Evolutionary conservation across 2,888 invertebrate genomes (phyloP).

Genomic region (Andricus quercusramuli): DNA sequence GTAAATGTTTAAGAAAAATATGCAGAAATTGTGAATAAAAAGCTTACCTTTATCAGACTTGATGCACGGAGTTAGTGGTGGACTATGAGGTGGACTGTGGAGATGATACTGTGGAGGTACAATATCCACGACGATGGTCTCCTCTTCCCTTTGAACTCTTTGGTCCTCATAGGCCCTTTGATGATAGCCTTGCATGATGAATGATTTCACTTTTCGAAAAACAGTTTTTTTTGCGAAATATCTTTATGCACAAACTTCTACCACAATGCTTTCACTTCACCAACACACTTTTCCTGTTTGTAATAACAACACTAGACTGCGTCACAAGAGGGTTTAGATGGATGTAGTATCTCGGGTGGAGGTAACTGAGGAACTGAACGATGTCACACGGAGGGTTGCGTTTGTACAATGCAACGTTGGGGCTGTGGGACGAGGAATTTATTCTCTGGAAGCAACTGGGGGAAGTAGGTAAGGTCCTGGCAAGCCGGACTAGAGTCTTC

Average conservation of each 20-base stretch:
- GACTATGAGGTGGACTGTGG: conserved; percentile 66
- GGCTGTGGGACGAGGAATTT: not conserved
- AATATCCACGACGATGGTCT: conserved; percentile 82
- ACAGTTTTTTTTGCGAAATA: not conserved
- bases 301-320: not conserved
- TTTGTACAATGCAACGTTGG: not conserved
- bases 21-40: not conserved
- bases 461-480: not conserved
- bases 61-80: conserved; percentile 59
- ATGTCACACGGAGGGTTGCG: not conserved
- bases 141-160: conserved; percentile 70
- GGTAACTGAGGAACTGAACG: not conserved
- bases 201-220: not conserved
- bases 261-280: conserved; percentile 10
- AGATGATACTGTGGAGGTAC: conserved; percentile 79
- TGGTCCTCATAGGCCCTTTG: conserved; percentile 69
- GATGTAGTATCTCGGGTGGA: too few relatives aligned
- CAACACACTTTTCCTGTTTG: not conserved
- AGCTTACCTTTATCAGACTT: conserved; percentile 64
- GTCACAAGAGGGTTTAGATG: not conserved
- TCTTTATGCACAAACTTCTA: not conserved
- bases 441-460: not conserved
- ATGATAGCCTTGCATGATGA: conserved; percentile 64
- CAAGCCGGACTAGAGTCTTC: not conserved
- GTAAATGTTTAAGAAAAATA: not conserved